Evolutionary conservation across 1,140 invertebrate genomes (phyloP).

Genomic region (Parapsyche elsis): DNA sequence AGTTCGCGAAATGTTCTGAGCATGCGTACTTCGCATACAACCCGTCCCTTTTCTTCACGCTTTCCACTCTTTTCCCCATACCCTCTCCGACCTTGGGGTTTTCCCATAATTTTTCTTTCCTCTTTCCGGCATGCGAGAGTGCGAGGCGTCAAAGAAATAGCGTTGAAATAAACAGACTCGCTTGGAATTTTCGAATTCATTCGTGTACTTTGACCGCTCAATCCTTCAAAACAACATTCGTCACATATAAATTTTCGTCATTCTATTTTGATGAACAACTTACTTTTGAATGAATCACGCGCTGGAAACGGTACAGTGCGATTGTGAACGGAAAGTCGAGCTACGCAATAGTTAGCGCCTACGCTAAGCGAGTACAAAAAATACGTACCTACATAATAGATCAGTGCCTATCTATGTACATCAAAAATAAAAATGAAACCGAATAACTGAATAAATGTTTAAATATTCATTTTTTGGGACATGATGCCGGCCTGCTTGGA

Average conservation of each 20-base stretch:
- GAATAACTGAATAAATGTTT: background rate
- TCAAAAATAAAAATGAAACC: background rate
- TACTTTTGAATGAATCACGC: conserved; percentile 20
- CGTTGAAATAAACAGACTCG: background rate
- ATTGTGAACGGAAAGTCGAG: too few relatives aligned
- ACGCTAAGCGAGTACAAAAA: too few relatives aligned
- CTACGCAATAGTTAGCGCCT: too few relatives aligned
- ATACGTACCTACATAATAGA: too few relatives aligned
- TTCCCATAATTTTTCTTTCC: conserved; percentile 20
- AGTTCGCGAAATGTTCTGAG: conserved; percentile 19
- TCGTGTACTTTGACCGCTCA: background rate
- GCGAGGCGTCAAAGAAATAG: background rate
- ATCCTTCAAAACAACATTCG: background rate
- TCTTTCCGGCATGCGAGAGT: background rate
- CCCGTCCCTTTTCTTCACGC: background rate
- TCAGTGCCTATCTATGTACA: too few relatives aligned
- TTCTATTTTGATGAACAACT: conserved; percentile 6
- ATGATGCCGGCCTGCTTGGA: background rate
- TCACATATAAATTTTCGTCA: background rate
- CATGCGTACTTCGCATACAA: background rate
- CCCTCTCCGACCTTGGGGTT: background rate
- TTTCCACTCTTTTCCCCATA: background rate
- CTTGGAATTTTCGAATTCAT: background rate
- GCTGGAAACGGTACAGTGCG: background rate
- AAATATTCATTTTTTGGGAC: background rate